phyloP scores from a whole-genome alignment of 2,113 vertebrate species.

The Pluvianellus socialis region DNA sequence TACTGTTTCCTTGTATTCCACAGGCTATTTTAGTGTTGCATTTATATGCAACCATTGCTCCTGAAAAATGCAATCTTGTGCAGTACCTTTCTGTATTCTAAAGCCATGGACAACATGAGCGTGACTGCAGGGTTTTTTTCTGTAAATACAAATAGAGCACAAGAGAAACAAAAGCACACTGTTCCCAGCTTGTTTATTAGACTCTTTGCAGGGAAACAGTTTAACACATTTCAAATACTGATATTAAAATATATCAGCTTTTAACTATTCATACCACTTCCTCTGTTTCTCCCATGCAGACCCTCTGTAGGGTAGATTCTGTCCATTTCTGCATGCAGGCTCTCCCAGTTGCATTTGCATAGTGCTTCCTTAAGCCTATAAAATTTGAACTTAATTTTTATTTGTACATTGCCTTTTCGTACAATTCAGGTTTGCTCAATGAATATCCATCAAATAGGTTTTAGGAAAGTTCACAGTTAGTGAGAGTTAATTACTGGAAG shows the following conservation, averaged over 20 bases:
- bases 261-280: background rate
- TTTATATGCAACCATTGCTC: background rate
- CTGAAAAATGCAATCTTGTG: background rate
- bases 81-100: background rate
- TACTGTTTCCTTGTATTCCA: background rate
- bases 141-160: background rate
- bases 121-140: background rate
- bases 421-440: background rate
- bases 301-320: background rate
- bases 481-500: background rate
- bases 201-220: background rate
- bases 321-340: background rate
- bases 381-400: background rate
- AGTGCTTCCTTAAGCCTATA: background rate
- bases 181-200: background rate
- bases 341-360: background rate
- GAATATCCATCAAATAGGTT: background rate
- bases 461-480: background rate
- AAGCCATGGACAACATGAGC: background rate
- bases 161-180: background rate
- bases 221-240: background rate
- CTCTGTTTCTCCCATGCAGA: background rate
- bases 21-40: background rate
- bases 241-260: background rate
- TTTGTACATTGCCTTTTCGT: background rate